Evolutionary conservation across 2,113 vertebrate species (phyloP), one percentile per base, ranked within the genome.

Genomic region (Dipodomys stephensi): DNA sequence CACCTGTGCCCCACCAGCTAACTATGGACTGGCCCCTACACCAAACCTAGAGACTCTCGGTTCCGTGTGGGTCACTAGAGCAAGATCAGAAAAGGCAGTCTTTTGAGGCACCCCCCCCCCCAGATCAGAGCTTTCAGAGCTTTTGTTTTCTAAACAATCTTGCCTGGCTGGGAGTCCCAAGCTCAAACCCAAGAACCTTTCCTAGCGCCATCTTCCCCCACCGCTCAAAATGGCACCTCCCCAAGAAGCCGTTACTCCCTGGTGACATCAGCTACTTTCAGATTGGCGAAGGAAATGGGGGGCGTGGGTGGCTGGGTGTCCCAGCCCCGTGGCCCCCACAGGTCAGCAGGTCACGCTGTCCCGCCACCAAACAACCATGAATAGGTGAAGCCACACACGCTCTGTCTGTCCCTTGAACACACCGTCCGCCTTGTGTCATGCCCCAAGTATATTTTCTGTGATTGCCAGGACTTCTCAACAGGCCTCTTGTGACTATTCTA

Each of bases 361-460:
- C 6, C 39, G 11, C 30, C 28, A 44, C 62, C 67, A 49, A 88
- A 57, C 23, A 53, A 46, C 71, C 94, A 57, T 84, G n/a, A 11
- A 71, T 28, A 83, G 77, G 44, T 8, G 27, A 93, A 81, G 68
- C 68, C 78, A 49, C 83, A 77, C 57, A 62, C 57, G 1, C 44
- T 25, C 49, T 77, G 30, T 25, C 49, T 77, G 30, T 82, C 89
- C 81, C 4, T 0, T 27, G 68, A 49, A 35, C 72, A 78, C 10
- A 16, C 53, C 15, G 53, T 57, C 53, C 4, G 2, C 53, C 53
- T 94, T 97, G 87, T 89, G 93, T 94, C 87, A 86, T 95, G 90
- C 80, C 95, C 93, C 92, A 96, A 96, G 96, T 96, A 93, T 94
- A 96, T 96, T 96, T 97, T 97, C 92, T 94, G 93, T 96, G 95